Percentiles rank a stretch among this genome's conserved stretches.
These are phyloP conservation scores for Tragulus kanchil DNA, from an alignment of 2,113 vertebrate genomes.

Conservation along the genomic window DNA sequence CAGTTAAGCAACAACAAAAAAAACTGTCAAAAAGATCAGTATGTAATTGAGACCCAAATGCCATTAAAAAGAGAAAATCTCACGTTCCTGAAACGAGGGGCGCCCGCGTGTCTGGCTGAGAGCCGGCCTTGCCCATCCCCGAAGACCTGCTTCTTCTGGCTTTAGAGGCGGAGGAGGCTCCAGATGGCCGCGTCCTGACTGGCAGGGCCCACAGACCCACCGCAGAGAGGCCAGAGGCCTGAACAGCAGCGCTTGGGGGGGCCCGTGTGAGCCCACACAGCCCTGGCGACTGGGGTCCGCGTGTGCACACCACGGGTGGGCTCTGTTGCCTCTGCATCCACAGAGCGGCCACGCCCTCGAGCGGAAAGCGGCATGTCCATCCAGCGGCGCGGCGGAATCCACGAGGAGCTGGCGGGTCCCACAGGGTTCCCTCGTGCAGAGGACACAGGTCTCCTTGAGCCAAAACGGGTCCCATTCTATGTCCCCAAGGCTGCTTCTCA, in stretches of 20 bases:
- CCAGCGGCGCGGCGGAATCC: accelerated
- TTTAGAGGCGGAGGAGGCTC: not conserved
- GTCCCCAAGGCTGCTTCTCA: not conserved
- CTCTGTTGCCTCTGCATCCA: accelerated
- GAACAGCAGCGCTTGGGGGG: not conserved
- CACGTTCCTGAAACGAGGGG: not conserved
- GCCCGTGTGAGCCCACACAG: not conserved
- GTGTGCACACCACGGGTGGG: accelerated
- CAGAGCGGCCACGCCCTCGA: accelerated
- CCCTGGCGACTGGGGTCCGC: accelerated
- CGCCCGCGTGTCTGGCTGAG: not conserved
- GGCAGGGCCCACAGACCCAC: accelerated
- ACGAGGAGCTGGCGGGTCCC: too few species aligned
- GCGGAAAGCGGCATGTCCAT: accelerated
- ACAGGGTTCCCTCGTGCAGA: not conserved
- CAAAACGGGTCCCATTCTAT: accelerated
- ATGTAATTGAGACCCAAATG: not conserved
- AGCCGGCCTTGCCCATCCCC: accelerated
- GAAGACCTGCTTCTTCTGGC: not conserved
- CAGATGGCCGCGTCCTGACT: not conserved
- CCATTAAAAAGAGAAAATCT: not conserved
- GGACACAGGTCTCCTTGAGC: accelerated
- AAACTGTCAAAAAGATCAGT: not conserved
- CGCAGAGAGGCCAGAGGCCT: not conserved
- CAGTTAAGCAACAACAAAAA: not conserved